Evolutionary conservation across 2,797 vertebrate genomes (phyloP), one percentile per base, ranked within the genome.

Genomic region (Crocodylus rhombifer): DNA sequence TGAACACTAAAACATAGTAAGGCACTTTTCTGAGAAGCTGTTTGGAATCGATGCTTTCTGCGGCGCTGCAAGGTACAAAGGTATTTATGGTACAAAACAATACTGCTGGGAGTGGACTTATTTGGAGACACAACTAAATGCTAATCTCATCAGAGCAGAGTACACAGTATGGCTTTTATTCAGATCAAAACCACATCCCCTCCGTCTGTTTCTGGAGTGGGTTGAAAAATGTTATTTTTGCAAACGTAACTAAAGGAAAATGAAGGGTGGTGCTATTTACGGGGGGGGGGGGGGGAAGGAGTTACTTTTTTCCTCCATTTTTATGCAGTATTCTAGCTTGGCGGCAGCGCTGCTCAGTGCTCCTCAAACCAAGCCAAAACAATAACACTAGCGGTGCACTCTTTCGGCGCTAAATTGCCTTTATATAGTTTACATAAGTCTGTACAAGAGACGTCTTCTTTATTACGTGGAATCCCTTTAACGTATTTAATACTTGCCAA

Each of bases 401-500:
- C 57, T 16, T 87, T 92, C 10, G 6, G 92, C 87, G 93, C 80
- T 85, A 84, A 95, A 86, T 78, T 93, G 95, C 87, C 90, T 94
- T 92, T 86, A 94, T 92, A 94, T 81, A 92, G 94, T 95, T 86
- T 94, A 95, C 81, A 92, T 87, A 96, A 83, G 79, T 96, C 96
- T 95, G 95, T 97, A 95, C 93, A 92, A 92, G 87, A 95, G 23
- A 92, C 90, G 77, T 94, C 55, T 82, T 2, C 71, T 76, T 92
- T 91, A 91, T 71, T 77, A 83, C 73, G 96, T 90, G 91, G n/a
- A 94, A 96, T 94, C 95, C 94, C 94, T 97, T 97, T 93, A 91
- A 95, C 78, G 91, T 88, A 94, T 93, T 97, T 97, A 97, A 97
- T 93, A 97, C 96, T 96, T 93, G 88, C 83, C 73, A 62, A 86